These are phyloP conservation scores for Cardiocondyla obscurior DNA, from an alignment of 1,140 invertebrate genomes.

Conservation along the genomic window DNA sequence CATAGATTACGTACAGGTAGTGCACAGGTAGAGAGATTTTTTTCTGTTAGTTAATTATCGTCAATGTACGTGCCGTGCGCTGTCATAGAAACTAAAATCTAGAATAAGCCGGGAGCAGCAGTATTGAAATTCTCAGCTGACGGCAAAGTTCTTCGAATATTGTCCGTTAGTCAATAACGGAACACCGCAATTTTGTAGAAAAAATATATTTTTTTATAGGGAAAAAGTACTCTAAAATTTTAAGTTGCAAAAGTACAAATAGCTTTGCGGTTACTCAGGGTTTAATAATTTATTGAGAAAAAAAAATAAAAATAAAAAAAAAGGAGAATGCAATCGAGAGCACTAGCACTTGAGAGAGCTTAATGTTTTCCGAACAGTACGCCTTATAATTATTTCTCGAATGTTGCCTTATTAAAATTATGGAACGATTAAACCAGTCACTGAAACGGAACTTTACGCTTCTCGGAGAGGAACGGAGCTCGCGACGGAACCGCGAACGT, in stretches of 20 bases:
- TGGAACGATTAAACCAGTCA: slow-evolving; percentile 38
- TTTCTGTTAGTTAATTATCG: slow-evolving; percentile 24
- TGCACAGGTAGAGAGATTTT: slow-evolving; percentile 1
- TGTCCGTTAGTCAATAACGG: background rate
- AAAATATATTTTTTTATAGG: slow-evolving; percentile 6
- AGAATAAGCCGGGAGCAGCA: background rate
- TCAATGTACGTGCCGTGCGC: background rate
- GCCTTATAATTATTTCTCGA: background rate
- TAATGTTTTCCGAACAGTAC: slow-evolving; percentile 4
- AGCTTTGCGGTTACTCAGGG: background rate
- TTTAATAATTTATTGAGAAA: background rate
- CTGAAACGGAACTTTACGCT: background rate
- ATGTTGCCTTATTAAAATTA: slow-evolving; percentile 42
- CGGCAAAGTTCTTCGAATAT: background rate
- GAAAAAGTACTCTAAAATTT: too few species aligned
- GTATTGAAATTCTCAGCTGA: background rate
- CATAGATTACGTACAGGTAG: slow-evolving; percentile 16
- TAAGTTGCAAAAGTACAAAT: background rate
- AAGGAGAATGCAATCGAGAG: too few species aligned
- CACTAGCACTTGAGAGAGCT: background rate
- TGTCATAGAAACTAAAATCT: background rate
- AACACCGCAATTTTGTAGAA: too few species aligned
- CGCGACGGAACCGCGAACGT: slow-evolving; percentile 14
- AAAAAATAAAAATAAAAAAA: background rate
- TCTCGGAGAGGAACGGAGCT: background rate